Evolutionary conservation across 2,113 vertebrate species (phyloP).

Genomic region (Serilophus lunatus): DNA sequence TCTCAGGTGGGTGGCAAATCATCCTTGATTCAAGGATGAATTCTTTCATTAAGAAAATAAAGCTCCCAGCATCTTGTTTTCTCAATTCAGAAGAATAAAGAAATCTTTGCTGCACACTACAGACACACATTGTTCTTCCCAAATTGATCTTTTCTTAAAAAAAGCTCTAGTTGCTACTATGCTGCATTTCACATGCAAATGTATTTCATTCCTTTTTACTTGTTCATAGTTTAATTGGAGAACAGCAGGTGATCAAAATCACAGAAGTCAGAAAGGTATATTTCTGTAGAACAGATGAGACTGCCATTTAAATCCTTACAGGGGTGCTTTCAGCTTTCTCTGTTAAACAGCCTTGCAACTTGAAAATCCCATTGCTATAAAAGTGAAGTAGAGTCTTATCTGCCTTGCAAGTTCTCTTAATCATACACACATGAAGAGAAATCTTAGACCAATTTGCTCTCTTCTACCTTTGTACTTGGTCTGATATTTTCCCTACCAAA

Average conservation of each 20-base stretch:
- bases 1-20: background rate
- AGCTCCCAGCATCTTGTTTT: background rate
- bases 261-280: constrained; percentile 15
- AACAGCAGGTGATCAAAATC: constrained; percentile 60
- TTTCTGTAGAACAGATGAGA: constrained; percentile 34
- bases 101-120: background rate
- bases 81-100: background rate
- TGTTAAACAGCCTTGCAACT: background rate
- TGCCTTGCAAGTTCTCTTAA: background rate
- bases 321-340: constrained; percentile 7
- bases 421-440: background rate
- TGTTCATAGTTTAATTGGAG: constrained; percentile 42
- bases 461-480: background rate
- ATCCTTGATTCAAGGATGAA: too few species aligned
- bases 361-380: background rate
- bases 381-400: background rate
- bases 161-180: background rate
- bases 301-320: constrained; percentile 23
- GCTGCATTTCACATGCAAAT: constrained; percentile 10
- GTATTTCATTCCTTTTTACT: constrained; percentile 9
- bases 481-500: background rate
- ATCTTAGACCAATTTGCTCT: background rate
- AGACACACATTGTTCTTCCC: background rate
- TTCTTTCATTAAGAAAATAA: constrained; percentile 20
- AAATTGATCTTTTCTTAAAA: constrained; percentile 10